These are phyloP conservation scores for Protosalanx chinensis DNA, from an alignment of 2,797 vertebrate species.

Conservation along the genomic window DNA sequence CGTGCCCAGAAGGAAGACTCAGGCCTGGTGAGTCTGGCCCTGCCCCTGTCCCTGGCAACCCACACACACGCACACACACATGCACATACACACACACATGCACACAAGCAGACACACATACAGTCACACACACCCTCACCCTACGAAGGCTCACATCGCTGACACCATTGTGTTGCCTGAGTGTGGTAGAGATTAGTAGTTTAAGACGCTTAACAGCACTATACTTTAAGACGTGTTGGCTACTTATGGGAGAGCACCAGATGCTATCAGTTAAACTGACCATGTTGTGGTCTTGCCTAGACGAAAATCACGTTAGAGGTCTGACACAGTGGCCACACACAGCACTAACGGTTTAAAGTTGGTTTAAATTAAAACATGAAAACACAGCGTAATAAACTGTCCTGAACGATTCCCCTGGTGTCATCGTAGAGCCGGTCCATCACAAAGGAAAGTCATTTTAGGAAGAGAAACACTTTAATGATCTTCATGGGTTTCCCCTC, in stretches of 20 bases:
- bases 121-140: not conserved
- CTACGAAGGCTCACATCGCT: not conserved
- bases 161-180: not conserved
- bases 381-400: not conserved
- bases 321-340: too few relatives aligned
- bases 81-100: too few relatives aligned
- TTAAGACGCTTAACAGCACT: conserved; percentile 18
- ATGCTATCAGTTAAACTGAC: not conserved
- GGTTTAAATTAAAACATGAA: not conserved
- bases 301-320: too few relatives aligned
- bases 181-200: conserved; percentile 9
- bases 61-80: too few relatives aligned
- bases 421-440: conserved; percentile 37
- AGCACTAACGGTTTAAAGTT: not conserved
- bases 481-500: conserved; percentile 42
- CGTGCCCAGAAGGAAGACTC: conserved; percentile 78
- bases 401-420: conserved; percentile 3
- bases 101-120: too few relatives aligned
- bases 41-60: conserved; percentile 10
- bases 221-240: conserved; percentile 1
- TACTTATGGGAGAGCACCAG: conserved; percentile 5
- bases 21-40: conserved; percentile 77
- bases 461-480: conserved; percentile 38
- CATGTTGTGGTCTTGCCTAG: not conserved
- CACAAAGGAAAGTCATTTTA: conserved; percentile 29